Evolutionary conservation across 2,888 invertebrate genomes (phyloP), one percentile per base, ranked within the genome.

Genomic region (Drosophila picticornis): DNA sequence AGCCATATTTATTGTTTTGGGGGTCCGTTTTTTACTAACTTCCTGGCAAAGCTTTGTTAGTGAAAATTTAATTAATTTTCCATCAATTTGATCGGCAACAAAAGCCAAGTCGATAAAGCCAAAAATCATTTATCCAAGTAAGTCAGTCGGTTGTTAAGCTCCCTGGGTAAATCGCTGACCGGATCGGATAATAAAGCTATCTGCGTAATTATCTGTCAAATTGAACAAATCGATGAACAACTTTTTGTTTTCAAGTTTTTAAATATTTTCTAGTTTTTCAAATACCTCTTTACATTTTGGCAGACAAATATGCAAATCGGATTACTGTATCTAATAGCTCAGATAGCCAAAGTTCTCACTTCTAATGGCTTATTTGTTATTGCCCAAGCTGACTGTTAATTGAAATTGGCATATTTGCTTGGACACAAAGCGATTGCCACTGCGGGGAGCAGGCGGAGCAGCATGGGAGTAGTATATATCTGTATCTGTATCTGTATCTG

Each of bases 371-470:
- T 36, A 5, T 40, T 22, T 19, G 48, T 61, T 19, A 3, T 53
- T 34, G 29, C 56, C 50, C 46, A 34, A 55, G 50, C 43, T 46
- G 38, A 29, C 32, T 51, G 53, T 59, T 74, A 86, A 77, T 75
- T 72, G 72, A 76, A 75, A 72, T 62, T 71, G 57, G 62, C 58
- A 53, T 75, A 68, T 83, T 80, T 88, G 69, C 69, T 66, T 59
- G 53, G 52, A 72, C 60, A 75, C 62, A 73, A 71, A 75, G 73
- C 68, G 66, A 69, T 50, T 59, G 66, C 58, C 57, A 52, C 46
- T 71, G 72, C 63, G 50, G 16, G 46, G 31, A 40, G 53, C 65
- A 19, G 36, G 25, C 43, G 40, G 48, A 38, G 27, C 11, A 32
- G 32, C 43, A 51, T 40, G 16, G 50, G 46, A 46, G 25, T 25